Evolutionary conservation across 2,113 vertebrate species (phyloP), one percentile per base, ranked within the genome.

Genomic region (Melanerpes aurifrons): DNA sequence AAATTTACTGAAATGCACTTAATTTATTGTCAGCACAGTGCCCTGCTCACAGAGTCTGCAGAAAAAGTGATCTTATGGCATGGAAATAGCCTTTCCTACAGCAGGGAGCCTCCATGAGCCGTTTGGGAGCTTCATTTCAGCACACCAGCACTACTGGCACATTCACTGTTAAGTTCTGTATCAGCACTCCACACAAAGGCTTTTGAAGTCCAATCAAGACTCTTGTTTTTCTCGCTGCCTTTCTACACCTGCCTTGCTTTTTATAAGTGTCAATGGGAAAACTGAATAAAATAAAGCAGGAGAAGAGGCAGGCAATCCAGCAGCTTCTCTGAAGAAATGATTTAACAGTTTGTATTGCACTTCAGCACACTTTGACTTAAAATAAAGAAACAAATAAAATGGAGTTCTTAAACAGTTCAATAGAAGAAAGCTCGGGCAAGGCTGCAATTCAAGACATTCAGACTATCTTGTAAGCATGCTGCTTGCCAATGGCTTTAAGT

Each of bases 401-500:
- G 29, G 54, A 62, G 15, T 62, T 87, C 69, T 78, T 73, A 77
- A 85, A 43, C 15, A 86, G 58, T 50, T 37, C 83, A 74, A 64
- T 80, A 79, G 61, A 76, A 74, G 9, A 71, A 83, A 80, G n/a
- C 47, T 86, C 72, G 86, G 32, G 57, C 28, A 80, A 64, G 37
- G 53, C 64, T 80, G 67, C 31, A 61, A n/a, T 74, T 95, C 32
- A 61, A 89, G 91, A 74, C 79, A 86, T 64, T 74, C 48, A 74
- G 14, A 80, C 48, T 83, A 9, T 45, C 64, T 69, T 69, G 29
- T 54, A 94, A 89, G n/a, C 20, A 29, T 1, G 40, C 14, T 71
- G n/a, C 56, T 85, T 91, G 78, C 82, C 76, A 94, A 69, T 90
- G 82, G 69, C 73, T 62, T 72, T 70, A 77, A 94, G 79, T 92